Evolutionary conservation across 2,113 vertebrate genomes (phyloP), one percentile per base, ranked within the genome.

Genomic region (Plotosus lineatus): DNA sequence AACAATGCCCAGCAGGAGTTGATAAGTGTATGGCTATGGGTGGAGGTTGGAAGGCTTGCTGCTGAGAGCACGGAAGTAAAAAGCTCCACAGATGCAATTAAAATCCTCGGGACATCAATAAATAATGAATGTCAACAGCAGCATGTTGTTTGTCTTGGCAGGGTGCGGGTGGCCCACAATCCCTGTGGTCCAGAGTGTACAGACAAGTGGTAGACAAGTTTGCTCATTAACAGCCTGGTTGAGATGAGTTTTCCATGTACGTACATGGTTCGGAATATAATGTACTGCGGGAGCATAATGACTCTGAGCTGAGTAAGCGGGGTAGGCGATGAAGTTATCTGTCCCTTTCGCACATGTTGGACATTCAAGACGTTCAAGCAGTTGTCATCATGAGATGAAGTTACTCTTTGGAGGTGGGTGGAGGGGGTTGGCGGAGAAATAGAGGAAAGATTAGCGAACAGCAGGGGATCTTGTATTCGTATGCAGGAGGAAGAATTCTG

Each of bases 71-170:
- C 78, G 84, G 87, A 84, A 51, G 84, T 85, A 80, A 79, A 86
- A 88, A 82, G 85, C 86, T 88, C 81, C 86, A 87, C 87, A 61
- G 78, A 88, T 85, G 89, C 91, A 93, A 91, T 93, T 93, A 93
- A 73, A 73, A 91, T 92, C 85, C 78, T 80, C 65, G 76, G 51
- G 46, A 77, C 89, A 88, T 94, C 90, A 91, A 94, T 93, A 94
- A 93, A 89, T 90, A 86, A 94, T 93, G 89, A 94, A 94, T 94
- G 93, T 89, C 93, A 94, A 88, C 83, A 90, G 69, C 90, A 90
- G 92, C 89, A 5, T 90, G 92, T 85, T 85, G 88, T 89, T 90
- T 82, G 88, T 82, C 87, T 87, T 85, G 88, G 84, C 87, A 85
- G 86, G 90, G 81, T 87, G 83, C 88, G 65, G 42, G 85, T 73